Base-by-base conservation (phyloP, 2,113 vertebrate species). In the Cyprinus carpio region DNA sequence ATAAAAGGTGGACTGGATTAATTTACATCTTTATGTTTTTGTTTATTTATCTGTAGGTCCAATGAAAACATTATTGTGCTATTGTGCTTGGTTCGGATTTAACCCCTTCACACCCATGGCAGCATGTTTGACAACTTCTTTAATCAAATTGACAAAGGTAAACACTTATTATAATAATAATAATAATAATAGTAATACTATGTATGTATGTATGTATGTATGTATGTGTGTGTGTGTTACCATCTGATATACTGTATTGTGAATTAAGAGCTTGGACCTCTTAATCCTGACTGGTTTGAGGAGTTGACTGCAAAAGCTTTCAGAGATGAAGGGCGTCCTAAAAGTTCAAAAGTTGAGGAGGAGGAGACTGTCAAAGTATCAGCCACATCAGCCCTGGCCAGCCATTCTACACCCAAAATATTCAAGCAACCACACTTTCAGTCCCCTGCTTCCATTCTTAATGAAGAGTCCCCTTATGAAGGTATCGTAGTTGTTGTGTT, bases 251-350 rank as follows among this genome's bases (percentile, higher is more conserved):
- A 15, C 10, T 29, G 20, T 56, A 16, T 62, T 86, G 9, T 81
- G 1, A 9, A 62, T 91, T 13, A 62, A n/a, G 98, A 97, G 82
- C 92, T 99, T 90, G 97, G 96, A 43, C 95, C 95, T 12, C 88
- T 98, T 89, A 95, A 96, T 83, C 91, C 96, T 4, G 94, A 96
- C 69, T 99, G 98, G 98, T 99, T 99, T 94, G 95, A 98, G 82
- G 92, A 96, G 77, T 95, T 99, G 85, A 96, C 93, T 0, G 88
- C 90, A 88, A 93, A 95, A 92, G 92, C 93, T 81, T 88, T 90
- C 15, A 85, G 75, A 87, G 92, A 95, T 64, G 83, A 89, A 87
- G 88, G 54, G 2, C 6, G 18, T 51, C 18, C 15, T 64, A n/a
- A 18, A 0, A 65, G 34, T 23, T 12, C 16, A n/a, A 89, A 90